phyloP scores from a whole-genome alignment of 2,113 vertebrate species.

The Desmodus rotundus region DNA sequence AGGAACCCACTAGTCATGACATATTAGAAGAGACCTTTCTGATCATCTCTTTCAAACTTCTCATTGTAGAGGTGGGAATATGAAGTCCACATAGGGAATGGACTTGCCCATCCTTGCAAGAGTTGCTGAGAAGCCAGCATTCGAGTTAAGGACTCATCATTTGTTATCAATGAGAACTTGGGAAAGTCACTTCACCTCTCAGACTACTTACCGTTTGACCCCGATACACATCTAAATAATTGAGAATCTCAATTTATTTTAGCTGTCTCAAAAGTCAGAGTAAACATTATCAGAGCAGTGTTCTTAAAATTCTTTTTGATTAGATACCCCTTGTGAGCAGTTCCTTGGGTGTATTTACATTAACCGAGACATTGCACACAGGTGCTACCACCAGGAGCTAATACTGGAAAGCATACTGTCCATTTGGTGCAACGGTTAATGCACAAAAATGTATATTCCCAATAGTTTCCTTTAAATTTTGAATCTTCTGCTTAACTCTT shows the following conservation, averaged over 20 bases:
- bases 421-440: not conserved
- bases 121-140: not conserved
- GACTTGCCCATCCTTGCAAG: not conserved
- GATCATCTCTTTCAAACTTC: not conserved
- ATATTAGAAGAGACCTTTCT: not conserved
- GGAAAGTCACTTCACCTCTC: not conserved
- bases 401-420: not conserved
- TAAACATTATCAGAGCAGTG: not conserved
- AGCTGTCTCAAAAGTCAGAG: not conserved
- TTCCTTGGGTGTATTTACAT: not conserved
- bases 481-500: not conserved
- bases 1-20: not conserved
- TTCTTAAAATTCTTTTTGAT: not conserved
- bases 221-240: not conserved
- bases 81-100: not conserved
- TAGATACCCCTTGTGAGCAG: not conserved
- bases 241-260: not conserved
- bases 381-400: not conserved
- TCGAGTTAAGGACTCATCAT: not conserved
- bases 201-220: not conserved
- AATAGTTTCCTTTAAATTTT: not conserved
- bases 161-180: not conserved
- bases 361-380: not conserved
- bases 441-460: not conserved
- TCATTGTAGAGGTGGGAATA: not conserved